Conservation (phyloP, 2,797 vertebrate species). For the Gambelia wislizenii region DNA sequence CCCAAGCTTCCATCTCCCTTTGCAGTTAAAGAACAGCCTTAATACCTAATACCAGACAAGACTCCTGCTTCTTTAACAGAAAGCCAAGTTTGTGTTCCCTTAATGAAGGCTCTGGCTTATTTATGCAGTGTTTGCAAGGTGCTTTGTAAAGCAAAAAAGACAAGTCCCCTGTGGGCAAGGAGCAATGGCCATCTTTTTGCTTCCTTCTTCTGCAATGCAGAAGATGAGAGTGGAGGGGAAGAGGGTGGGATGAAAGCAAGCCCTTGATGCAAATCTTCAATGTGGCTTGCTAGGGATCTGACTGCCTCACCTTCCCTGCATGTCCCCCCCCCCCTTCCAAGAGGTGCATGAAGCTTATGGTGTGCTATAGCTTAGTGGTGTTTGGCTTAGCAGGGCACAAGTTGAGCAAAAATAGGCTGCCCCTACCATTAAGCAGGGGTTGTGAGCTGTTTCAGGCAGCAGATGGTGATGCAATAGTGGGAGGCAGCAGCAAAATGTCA, state of each 20-base stretch:
- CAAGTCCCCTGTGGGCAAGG: background rate
- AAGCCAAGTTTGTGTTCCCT: background rate
- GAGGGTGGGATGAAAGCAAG: background rate
- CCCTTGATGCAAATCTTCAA: background rate
- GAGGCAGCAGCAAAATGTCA: no score
- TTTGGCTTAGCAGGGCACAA: background rate
- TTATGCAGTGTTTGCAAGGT: background rate
- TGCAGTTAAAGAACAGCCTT: background rate
- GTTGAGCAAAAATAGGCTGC: no score
- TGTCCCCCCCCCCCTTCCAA: background rate
- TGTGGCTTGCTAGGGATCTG: background rate
- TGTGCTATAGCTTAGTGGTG: background rate
- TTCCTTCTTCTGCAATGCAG: no score
- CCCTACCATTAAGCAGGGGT: background rate
- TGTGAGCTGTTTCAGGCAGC: background rate
- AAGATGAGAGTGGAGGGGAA: background rate
- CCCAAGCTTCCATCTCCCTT: background rate
- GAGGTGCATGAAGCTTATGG: no score
- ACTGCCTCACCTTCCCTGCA: background rate
- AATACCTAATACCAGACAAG: background rate
- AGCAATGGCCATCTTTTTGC: background rate
- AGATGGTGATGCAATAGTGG: background rate
- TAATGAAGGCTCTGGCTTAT: background rate
- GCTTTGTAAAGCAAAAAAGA: background rate
- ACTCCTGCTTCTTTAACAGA: background rate